phyloP scores from a whole-genome alignment of 2,113 vertebrate species.

The Peromyscus californicus region DNA sequence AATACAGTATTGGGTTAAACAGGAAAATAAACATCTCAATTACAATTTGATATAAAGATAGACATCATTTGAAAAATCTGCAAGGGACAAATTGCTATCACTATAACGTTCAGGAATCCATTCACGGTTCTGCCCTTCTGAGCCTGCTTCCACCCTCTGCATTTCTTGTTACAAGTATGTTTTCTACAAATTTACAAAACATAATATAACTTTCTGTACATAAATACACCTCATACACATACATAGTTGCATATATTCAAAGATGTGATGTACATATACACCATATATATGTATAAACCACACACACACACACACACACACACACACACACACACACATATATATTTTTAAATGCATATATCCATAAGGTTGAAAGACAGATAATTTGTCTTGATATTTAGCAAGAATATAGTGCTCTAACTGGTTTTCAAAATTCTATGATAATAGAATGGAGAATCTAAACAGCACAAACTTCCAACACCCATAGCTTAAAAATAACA shows the following conservation, averaged over 20 bases:
- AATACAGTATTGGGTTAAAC: constrained; percentile 29
- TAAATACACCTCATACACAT: not conserved
- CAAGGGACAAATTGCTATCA: not conserved
- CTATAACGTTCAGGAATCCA: fast-evolving
- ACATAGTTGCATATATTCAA: not conserved
- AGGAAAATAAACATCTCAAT: constrained; percentile 49
- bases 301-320: not conserved
- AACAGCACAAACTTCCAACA: not conserved
- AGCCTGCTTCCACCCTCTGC: not conserved
- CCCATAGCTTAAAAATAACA: not conserved
- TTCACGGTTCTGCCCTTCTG: not conserved
- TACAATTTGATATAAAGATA: not conserved
- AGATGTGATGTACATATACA: not conserved
- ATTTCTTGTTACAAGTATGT: not conserved
- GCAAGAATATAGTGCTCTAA: not conserved
- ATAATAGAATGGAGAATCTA: not conserved
- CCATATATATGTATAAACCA: not conserved
- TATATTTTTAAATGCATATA: not conserved
- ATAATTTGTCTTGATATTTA: not conserved
- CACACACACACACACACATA: not conserved
- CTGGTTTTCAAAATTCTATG: not conserved
- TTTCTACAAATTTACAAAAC: not conserved
- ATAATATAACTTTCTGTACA: not conserved
- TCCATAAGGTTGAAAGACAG: not conserved
- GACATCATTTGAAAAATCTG: not conserved